Percentiles rank a stretch among this genome's conserved stretches.
phyloP scores from a whole-genome alignment of 2,888 invertebrate species.

The Ligdia adustata region DNA sequence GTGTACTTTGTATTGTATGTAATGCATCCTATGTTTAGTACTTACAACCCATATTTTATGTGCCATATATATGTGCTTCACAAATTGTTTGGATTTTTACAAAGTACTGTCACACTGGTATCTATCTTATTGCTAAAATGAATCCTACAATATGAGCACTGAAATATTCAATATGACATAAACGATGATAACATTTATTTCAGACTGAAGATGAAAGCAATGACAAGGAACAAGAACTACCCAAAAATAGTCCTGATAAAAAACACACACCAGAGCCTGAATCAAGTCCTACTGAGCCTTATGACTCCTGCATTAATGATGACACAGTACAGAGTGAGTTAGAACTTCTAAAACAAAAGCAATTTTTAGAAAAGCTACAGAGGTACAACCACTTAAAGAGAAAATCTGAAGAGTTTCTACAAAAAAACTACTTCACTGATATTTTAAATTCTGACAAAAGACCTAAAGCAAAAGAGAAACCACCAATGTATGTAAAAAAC shows the following conservation, averaged over 20 bases:
- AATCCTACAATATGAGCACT: no score
- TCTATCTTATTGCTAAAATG: no score
- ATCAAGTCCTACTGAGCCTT: conserved; percentile 60
- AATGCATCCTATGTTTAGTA: no score
- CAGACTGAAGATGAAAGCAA: conserved; percentile 73
- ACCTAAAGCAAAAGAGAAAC: conserved; percentile 69
- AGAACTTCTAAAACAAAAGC: conserved; percentile 67
- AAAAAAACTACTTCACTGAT: conserved; percentile 72
- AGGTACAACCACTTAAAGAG: conserved; percentile 73
- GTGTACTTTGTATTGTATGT: no score
- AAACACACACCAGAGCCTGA: conserved; percentile 62
- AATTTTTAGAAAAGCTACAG: conserved; percentile 75
- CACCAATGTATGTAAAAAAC: conserved; percentile 52
- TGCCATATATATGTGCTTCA: no score
- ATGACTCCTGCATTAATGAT: conserved; percentile 55
- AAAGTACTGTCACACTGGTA: no score
- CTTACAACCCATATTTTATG: no score
- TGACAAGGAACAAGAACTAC: conserved; percentile 63
- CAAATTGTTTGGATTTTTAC: no score
- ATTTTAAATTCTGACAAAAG: conserved; percentile 68
- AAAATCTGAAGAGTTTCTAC: conserved; percentile 76
- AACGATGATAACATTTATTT: no score
- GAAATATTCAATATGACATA: no score
- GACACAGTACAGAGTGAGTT: conserved; percentile 58
- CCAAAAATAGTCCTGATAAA: conserved; percentile 58